phyloP scores from a whole-genome alignment of 2,888 invertebrate species.

The Endomychus coccineus region DNA sequence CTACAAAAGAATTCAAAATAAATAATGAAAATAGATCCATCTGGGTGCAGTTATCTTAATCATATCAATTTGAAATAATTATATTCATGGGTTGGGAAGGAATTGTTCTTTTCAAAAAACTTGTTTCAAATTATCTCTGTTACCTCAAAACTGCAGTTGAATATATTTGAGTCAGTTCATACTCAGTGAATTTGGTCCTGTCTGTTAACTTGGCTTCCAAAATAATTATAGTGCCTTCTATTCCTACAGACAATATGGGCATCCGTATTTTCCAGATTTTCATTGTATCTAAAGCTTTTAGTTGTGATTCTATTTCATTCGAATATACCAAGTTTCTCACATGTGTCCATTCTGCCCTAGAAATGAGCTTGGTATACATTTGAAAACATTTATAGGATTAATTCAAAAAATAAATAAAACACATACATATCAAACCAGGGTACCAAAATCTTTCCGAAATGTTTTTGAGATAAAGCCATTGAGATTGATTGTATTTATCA shows the following conservation, averaged over 20 bases:
- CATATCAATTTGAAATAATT: too few relatives aligned
- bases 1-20: constrained; percentile 24
- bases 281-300: constrained; percentile 46
- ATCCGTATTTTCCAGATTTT: constrained; percentile 53
- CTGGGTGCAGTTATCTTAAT: neutral
- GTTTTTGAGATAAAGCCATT: constrained; percentile 39
- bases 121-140: constrained; percentile 12
- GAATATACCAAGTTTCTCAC: constrained; percentile 47
- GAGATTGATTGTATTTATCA: too few relatives aligned
- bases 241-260: constrained; percentile 51
- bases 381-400: constrained; percentile 2
- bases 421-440: constrained; percentile 42
- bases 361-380: constrained; percentile 16
- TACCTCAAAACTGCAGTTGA: constrained; percentile 60
- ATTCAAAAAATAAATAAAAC: constrained; percentile 6
- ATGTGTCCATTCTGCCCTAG: constrained; percentile 48
- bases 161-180: constrained; percentile 51
- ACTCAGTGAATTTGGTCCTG: constrained; percentile 40
- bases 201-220: constrained; percentile 48
- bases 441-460: constrained; percentile 35
- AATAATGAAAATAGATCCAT: neutral
- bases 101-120: too few relatives aligned
- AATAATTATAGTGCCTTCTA: constrained; percentile 54
- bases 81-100: too few relatives aligned
- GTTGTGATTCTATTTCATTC: constrained; percentile 35